phyloP scores from a whole-genome alignment of 2,888 invertebrate genomes.

The Macaria liturata region DNA sequence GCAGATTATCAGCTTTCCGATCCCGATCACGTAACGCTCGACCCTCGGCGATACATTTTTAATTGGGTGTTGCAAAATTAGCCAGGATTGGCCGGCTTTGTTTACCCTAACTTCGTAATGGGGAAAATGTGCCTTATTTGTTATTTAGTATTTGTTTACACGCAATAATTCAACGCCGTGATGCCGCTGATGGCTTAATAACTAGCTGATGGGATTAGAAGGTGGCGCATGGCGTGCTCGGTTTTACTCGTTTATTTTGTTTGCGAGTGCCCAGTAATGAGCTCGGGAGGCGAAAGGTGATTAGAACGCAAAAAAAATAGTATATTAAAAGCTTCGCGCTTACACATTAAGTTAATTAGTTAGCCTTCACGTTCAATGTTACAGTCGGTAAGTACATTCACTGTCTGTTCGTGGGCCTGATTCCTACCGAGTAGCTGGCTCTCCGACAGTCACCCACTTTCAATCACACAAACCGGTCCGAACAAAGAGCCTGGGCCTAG shows the following conservation, averaged over 20 bases:
- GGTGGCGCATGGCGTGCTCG: constrained; percentile 12
- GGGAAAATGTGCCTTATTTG: constrained; percentile 29
- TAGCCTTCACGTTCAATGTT: constrained; percentile 75
- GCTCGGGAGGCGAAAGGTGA: constrained; percentile 34
- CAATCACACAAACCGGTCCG: constrained; percentile 63
- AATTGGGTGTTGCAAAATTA: constrained; percentile 37
- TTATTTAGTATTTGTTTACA: constrained; percentile 26
- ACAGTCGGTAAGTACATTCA: constrained; percentile 51
- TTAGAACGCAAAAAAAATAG: constrained; percentile 31
- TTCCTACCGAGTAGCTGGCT: constrained; percentile 49
- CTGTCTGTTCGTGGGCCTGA: constrained; percentile 49
- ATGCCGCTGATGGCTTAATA: constrained; percentile 22
- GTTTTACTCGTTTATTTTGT: constrained; percentile 10
- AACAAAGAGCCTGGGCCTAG: constrained; percentile 58
- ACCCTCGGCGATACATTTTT: constrained; percentile 35
- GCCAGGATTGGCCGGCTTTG: constrained; percentile 25
- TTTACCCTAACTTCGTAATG: constrained; percentile 28
- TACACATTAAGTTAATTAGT: constrained; percentile 64
- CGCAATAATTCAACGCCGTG: constrained; percentile 22
- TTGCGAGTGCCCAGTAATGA: constrained; percentile 11
- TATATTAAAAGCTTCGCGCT: constrained; percentile 40
- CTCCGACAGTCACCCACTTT: constrained; percentile 67
- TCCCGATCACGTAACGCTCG: constrained; percentile 38
- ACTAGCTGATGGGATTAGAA: constrained; percentile 15
- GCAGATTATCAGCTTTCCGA: constrained; percentile 32